Conservation (phyloP, 2,113 vertebrate species). For the Oreochromis niloticus region DNA sequence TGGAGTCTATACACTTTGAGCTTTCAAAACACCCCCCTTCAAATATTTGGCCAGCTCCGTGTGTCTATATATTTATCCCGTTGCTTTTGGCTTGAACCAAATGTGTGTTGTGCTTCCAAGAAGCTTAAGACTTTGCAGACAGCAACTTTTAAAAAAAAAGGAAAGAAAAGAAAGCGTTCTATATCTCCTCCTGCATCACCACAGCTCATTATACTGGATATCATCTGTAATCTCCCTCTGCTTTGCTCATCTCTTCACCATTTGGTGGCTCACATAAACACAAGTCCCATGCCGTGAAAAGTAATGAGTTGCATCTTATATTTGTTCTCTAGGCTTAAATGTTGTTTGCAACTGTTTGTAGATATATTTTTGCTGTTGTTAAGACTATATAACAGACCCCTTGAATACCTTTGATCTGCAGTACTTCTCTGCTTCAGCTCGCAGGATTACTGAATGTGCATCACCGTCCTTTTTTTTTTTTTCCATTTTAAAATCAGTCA, state of each 20-base stretch:
- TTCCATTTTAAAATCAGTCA: neutral
- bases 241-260: constrained; percentile 25
- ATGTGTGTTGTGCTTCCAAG: constrained; percentile 44
- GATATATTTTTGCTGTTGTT: neutral
- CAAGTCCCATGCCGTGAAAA: constrained; percentile 5
- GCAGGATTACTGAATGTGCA: neutral
- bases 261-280: constrained; percentile 26
- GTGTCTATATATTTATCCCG: constrained; percentile 41
- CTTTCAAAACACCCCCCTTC: constrained; percentile 28
- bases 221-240: constrained; percentile 3
- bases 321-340: neutral
- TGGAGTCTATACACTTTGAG: neutral
- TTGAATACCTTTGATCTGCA: neutral
- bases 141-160: constrained; percentile 17
- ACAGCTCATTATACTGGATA: constrained; percentile 14
- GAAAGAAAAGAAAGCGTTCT: constrained; percentile 1
- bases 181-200: constrained; percentile 6
- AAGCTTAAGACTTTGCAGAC: constrained; percentile 31
- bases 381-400: neutral
- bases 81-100: constrained; percentile 43
- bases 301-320: constrained; percentile 20
- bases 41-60: constrained; percentile 19
- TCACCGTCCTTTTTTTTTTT: neutral
- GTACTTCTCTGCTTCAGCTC: neutral
- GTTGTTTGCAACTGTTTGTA: neutral